Evolutionary conservation across 2,888 invertebrate species (phyloP).

Genomic region (Hirtodrosophila confusa): DNA sequence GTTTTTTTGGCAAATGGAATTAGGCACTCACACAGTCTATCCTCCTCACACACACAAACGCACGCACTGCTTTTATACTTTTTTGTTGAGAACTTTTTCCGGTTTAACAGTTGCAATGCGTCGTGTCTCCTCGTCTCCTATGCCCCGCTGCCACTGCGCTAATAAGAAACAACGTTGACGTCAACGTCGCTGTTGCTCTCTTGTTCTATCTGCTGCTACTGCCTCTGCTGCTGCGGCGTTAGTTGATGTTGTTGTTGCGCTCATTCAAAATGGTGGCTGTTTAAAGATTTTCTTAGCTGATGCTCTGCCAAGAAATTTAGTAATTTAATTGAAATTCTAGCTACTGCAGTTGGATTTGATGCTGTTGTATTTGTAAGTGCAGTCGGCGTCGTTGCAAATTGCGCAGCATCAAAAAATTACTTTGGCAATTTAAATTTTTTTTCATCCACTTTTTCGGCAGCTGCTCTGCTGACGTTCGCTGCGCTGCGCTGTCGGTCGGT

Average conservation of each 20-base stretch:
- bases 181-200: slow-evolving; percentile 57
- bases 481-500: slow-evolving; percentile 52
- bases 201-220: slow-evolving; percentile 52
- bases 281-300: slow-evolving; percentile 40
- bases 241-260: slow-evolving; percentile 49
- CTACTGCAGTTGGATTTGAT: slow-evolving; percentile 49
- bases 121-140: slow-evolving; percentile 2
- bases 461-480: slow-evolving; percentile 45
- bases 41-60: slow-evolving; percentile 24
- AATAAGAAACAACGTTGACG: slow-evolving; percentile 61
- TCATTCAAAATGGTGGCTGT: slow-evolving; percentile 79
- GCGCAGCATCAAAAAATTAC: slow-evolving; percentile 53
- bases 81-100: slow-evolving; percentile 48
- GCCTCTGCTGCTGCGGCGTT: slow-evolving; percentile 31
- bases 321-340: slow-evolving; percentile 55
- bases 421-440: slow-evolving; percentile 34
- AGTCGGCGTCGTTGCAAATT: slow-evolving; percentile 50
- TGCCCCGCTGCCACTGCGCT: slow-evolving; percentile 42
- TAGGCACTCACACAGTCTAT: slow-evolving; percentile 44
- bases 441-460: slow-evolving; percentile 41
- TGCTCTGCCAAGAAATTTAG: slow-evolving; percentile 63
- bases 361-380: slow-evolving; percentile 40
- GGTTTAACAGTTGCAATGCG: slow-evolving; percentile 62
- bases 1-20: slow-evolving; percentile 44
- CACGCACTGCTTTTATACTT: slow-evolving; percentile 15